Percentiles rank a stretch among this genome's conserved stretches.
Evolutionary conservation across 2,113 vertebrate genomes (phyloP).

Genomic region (rat (Rattus norvegicus)): DNA sequence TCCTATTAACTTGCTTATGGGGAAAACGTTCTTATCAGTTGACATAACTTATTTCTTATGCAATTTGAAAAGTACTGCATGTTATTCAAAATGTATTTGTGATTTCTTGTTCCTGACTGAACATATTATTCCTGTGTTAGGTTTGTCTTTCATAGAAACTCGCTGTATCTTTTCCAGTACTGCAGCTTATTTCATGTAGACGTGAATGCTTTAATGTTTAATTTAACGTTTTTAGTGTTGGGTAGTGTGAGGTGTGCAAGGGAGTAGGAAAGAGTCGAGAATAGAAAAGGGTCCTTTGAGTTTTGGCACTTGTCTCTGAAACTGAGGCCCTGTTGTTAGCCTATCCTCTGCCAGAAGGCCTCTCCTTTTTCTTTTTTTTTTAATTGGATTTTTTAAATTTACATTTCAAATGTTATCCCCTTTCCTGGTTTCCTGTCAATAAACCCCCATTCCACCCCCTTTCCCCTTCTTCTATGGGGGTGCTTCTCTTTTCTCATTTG

Average conservation of each 20-base stretch:
- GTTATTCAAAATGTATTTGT: neutral
- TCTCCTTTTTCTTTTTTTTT: no score
- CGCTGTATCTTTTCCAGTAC: neutral
- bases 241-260: neutral
- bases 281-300: neutral
- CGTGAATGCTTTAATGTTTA: no score
- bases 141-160: slow-evolving; percentile 11
- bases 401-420: no score
- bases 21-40: slow-evolving; percentile 18
- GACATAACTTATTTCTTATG: neutral
- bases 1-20: neutral
- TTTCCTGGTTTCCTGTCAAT: no score
- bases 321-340: neutral
- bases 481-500: neutral
- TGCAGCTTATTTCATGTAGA: neutral
- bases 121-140: neutral
- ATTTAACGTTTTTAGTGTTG: neutral
- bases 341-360: neutral
- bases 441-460: no score
- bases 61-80: neutral
- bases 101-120: neutral
- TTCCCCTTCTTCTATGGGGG: no score
- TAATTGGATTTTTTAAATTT: no score
- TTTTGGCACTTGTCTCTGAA: neutral
- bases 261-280: neutral